Evolutionary conservation across 37 sponge, comb jelly and placozoan species (phyloP).

Genomic region (Geodia barretti): DNA sequence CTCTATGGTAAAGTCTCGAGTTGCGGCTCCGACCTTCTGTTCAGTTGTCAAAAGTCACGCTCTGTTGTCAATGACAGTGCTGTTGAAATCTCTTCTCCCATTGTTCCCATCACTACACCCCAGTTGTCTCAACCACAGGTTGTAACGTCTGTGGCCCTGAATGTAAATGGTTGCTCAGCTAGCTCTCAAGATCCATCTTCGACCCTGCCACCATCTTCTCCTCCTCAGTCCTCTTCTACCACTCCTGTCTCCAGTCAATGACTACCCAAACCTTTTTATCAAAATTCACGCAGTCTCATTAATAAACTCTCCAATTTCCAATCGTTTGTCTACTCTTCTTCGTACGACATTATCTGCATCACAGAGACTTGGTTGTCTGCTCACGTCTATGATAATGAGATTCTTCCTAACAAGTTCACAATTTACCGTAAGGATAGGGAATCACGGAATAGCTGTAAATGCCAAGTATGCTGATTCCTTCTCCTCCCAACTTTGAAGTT

Average conservation of each 20-base stretch:
- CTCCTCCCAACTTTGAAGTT: constrained; percentile 24
- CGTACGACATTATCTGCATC: constrained; percentile 13
- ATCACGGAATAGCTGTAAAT: constrained; percentile 44
- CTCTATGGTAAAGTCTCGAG: background rate
- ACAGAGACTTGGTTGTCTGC: constrained; percentile 39
- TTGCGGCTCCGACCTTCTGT: background rate
- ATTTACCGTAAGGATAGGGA: constrained; percentile 40
- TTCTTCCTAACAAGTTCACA: constrained; percentile 15
- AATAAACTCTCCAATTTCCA: constrained; percentile 27
- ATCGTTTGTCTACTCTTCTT: constrained; percentile 12
- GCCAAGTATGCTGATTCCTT: constrained; percentile 2
- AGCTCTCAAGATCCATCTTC: background rate
- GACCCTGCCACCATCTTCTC: background rate
- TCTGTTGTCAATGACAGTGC: background rate
- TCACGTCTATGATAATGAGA: constrained; percentile 26
- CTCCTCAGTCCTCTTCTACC: background rate
- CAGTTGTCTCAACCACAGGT: background rate
- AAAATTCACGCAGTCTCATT: constrained; percentile 36
- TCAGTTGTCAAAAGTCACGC: background rate
- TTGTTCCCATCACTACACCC: background rate
- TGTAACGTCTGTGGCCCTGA: background rate
- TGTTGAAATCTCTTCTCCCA: background rate
- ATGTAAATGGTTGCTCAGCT: background rate
- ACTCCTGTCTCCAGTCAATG: background rate
- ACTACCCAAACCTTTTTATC: background rate